Conservation (phyloP, 1,140 invertebrate genomes). For the Oncopodura yosiiana region DNA sequence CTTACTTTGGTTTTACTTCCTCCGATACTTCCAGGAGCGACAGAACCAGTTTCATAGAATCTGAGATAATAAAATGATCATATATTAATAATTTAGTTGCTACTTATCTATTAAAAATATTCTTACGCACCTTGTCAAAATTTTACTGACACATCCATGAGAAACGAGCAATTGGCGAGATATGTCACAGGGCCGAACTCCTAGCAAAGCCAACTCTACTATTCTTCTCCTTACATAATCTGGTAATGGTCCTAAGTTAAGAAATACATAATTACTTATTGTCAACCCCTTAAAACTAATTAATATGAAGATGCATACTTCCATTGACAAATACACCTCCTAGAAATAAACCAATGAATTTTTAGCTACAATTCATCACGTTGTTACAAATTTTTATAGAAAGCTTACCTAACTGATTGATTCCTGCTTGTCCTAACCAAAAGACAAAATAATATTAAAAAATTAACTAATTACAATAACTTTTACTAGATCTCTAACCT, state of each 20-base stretch:
- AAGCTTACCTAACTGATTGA: slow-evolving; percentile 91
- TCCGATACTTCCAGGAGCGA: slow-evolving; percentile 79
- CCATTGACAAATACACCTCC: too few species aligned
- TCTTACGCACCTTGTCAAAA: too few species aligned
- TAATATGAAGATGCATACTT: too few species aligned
- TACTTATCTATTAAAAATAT: too few species aligned
- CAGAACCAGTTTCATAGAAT: slow-evolving; percentile 90
- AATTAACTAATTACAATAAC: not conserved
- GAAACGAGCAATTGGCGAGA: slow-evolving; percentile 87
- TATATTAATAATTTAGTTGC: too few species aligned
- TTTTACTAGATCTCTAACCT: slow-evolving; percentile 12
- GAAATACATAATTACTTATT: too few species aligned
- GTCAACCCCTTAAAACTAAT: too few species aligned
- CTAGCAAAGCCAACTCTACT: slow-evolving; percentile 72
- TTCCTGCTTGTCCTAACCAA: slow-evolving; percentile 77
- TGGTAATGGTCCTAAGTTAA: slow-evolving; percentile 87
- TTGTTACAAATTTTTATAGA: too few species aligned
- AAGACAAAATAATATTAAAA: slow-evolving; percentile 1
- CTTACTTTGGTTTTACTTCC: slow-evolving; percentile 82
- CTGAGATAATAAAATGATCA: too few species aligned
- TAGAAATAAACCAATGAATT: too few species aligned
- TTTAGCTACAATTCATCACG: too few species aligned
- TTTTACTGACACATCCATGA: slow-evolving; percentile 93
- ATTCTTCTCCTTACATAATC: slow-evolving; percentile 87
- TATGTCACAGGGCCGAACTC: slow-evolving; percentile 88